These are phyloP conservation scores for Halcyon badia DNA, from an alignment of 2,797 vertebrate species.

Conservation along the genomic window DNA sequence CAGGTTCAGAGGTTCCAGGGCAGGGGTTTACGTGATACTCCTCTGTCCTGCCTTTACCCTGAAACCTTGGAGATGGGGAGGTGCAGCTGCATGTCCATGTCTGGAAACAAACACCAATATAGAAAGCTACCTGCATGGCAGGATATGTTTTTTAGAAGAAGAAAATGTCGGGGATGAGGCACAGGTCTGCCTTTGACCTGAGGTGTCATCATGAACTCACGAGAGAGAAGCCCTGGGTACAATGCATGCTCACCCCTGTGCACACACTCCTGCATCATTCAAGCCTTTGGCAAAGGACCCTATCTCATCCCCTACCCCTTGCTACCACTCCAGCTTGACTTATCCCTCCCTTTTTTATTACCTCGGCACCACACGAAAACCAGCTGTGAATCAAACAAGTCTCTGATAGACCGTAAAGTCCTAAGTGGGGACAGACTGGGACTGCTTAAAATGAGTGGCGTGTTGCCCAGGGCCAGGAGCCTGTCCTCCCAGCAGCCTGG, in stretches of 20 bases:
- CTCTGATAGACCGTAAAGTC: conserved; percentile 47
- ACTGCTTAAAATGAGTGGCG: conserved; percentile 56
- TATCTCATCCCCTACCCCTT: neutral
- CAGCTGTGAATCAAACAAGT: conserved; percentile 35
- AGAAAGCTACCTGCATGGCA: neutral
- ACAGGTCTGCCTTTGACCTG: neutral
- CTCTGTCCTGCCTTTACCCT: neutral
- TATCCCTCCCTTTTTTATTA: neutral
- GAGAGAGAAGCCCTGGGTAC: neutral
- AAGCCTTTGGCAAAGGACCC: neutral
- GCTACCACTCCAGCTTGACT: conserved; percentile 3
- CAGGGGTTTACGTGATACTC: neutral
- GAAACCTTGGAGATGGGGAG: neutral
- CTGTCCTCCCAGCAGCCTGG: conserved; percentile 11
- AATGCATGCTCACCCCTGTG: accelerated
- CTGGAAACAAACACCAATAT: neutral
- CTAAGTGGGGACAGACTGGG: conserved; percentile 62
- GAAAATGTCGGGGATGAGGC: neutral
- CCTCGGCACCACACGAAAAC: neutral
- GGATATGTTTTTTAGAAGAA: neutral
- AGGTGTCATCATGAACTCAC: neutral
- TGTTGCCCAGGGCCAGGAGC: neutral
- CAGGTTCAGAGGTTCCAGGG: neutral
- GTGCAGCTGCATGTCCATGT: accelerated
- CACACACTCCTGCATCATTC: neutral